Base-by-base conservation (phyloP, 1,140 invertebrate genomes). In the Apocrypta bakeri region DNA sequence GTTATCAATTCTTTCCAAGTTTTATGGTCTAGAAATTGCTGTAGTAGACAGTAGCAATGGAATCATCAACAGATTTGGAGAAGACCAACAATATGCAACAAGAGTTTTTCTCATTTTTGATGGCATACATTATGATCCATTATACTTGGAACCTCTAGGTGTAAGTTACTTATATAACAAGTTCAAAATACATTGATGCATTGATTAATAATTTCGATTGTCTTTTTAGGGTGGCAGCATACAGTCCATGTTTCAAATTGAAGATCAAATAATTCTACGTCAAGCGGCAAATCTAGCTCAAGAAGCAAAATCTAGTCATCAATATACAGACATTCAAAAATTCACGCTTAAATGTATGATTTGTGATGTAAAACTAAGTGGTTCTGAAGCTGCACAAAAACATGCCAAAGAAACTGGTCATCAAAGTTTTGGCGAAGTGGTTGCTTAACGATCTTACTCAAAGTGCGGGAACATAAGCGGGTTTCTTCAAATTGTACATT, bases 111-210 rank as follows among this genome's bases (percentile, higher is more conserved):
- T 99, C 2, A 94, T 99, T 71, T 99, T 99, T 90, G 98, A 99
- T 93, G 98, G 98, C 27, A 97, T 99, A 82, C 98, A 99, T 92
- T 99, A 99, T 90, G 98, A 99, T 92, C 97, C 98, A 1, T 90
- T 99, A 1, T 96, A 97, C 88, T 93, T 98, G 89, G 97, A 99
- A 92, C 94, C 94, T 0, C 87, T 93, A 78, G 93, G 93, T 85
- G 94, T 95, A 90, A 90, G 88, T 87, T 72, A 42, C 8, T 24
- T 72, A 24, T 72, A 61, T 2, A 37, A 37, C 2, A 37, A 37
- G 3, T 21, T 37, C 14, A 72, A 37, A 37, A 40, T 14, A 72
- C 3, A 1, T 56, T 71, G 17, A 7, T 17, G 0, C 11, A 27
- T 25, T 31, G 48, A 71, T 69, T 42, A 31, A 69, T 42, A 42